These are phyloP conservation scores for Labrus mixtus DNA, from an alignment of 2,113 vertebrate species.

Conservation along the genomic window DNA sequence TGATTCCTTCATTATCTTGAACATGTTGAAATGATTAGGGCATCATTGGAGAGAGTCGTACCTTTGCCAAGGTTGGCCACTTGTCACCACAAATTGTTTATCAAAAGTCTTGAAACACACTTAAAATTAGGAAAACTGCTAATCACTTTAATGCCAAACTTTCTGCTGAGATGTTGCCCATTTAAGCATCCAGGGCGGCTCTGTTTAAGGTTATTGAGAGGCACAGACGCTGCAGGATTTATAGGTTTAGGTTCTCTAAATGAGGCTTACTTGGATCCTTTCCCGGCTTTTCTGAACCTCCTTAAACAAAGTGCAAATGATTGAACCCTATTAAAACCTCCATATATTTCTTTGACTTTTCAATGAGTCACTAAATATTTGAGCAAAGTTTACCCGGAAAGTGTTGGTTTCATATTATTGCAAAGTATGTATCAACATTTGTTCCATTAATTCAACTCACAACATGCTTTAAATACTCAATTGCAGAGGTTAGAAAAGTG, in stretches of 20 bases:
- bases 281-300: too few species aligned
- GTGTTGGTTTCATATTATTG: too few species aligned
- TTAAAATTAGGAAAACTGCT: constrained; percentile 16
- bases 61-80: constrained; percentile 86
- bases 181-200: constrained; percentile 29
- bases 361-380: not conserved
- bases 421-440: not conserved
- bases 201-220: constrained; percentile 8
- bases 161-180: constrained; percentile 74
- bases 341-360: not conserved
- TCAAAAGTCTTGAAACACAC: constrained; percentile 87
- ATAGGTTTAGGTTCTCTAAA: not conserved
- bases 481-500: not conserved
- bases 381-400: too few species aligned
- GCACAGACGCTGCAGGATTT: not conserved
- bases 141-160: constrained; percentile 77
- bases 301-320: too few species aligned
- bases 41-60: constrained; percentile 81
- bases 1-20: constrained; percentile 94
- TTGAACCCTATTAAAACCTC: too few species aligned
- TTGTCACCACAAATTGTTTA: constrained; percentile 87
- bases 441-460: not conserved
- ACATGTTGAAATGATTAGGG: constrained; percentile 92
- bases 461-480: not conserved
- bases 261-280: not conserved